phyloP scores from a whole-genome alignment of 2,888 invertebrate genomes.

The Myathropa florea region DNA sequence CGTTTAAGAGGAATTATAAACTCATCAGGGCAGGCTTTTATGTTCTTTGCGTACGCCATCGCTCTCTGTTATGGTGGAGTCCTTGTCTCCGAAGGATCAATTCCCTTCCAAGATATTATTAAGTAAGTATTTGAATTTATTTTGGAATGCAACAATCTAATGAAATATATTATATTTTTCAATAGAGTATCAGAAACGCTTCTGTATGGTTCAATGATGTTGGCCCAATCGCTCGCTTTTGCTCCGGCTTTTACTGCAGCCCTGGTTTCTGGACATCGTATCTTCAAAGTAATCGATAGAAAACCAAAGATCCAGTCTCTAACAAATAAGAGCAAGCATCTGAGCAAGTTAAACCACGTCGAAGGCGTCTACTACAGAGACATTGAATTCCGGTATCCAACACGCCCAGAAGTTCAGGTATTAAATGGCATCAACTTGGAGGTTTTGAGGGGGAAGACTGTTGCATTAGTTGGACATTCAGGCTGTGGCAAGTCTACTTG shows the following conservation, averaged over 20 bases:
- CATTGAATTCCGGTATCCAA: conserved; percentile 91
- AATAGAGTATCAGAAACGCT: conserved; percentile 87
- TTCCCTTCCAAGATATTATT: conserved; percentile 86
- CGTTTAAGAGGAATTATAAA: conserved; percentile 86
- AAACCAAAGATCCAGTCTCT: conserved; percentile 83
- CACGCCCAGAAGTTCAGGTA: conserved; percentile 87
- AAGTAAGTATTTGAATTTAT: conserved; percentile 82
- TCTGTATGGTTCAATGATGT: conserved; percentile 90
- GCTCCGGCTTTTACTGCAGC: conserved; percentile 90
- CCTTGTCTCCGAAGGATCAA: conserved; percentile 84
- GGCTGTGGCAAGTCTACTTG: conserved; percentile 93
- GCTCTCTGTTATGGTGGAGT: conserved; percentile 88
- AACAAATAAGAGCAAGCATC: conserved; percentile 75
- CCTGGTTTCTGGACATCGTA: conserved; percentile 85
- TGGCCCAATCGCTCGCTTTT: conserved; percentile 89
- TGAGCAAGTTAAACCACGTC: conserved; percentile 77
- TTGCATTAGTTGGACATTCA: conserved; percentile 88
- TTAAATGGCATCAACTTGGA: conserved; percentile 86
- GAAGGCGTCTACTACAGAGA: conserved; percentile 83
- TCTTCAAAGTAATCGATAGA: conserved; percentile 85
- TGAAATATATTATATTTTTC: conserved; percentile 32
- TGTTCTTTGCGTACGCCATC: conserved; percentile 87
- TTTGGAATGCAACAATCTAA: conserved; percentile 47
- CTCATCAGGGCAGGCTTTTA: conserved; percentile 86
- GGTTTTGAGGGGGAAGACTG: conserved; percentile 86